Percentiles rank a stretch among this genome's conserved stretches.
These are phyloP conservation scores for Pedetes capensis DNA, from an alignment of 2,113 vertebrate species.

Conservation along the genomic window DNA sequence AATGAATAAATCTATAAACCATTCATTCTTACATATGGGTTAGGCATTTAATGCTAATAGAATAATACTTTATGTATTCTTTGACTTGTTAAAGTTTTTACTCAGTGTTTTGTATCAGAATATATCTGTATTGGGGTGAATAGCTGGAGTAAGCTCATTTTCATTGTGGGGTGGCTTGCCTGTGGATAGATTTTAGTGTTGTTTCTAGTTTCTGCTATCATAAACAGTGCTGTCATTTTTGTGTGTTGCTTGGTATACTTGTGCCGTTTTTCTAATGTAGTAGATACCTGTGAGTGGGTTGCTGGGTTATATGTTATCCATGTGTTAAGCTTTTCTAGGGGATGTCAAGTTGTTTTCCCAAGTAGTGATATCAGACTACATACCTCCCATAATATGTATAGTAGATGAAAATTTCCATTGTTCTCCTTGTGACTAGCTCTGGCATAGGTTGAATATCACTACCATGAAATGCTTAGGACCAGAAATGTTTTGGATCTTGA, in stretches of 20 bases:
- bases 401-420: background rate
- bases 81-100: background rate
- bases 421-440: background rate
- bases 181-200: no score
- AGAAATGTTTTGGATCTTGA: background rate
- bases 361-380: background rate
- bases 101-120: background rate
- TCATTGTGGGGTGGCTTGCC: background rate
- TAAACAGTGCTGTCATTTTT: background rate
- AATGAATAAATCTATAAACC: background rate
- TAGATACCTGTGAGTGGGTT: background rate
- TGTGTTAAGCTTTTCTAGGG: background rate
- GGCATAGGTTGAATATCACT: background rate
- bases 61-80: background rate
- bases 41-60: background rate
- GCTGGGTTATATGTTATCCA: background rate
- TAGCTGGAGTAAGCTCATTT: background rate
- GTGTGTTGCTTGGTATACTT: background rate
- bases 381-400: background rate
- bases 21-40: background rate
- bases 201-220: background rate
- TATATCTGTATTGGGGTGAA: background rate
- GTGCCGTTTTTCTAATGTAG: background rate
- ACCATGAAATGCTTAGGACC: background rate
- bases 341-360: background rate